Base-by-base conservation (phyloP, 1,140 invertebrate species). In the Tetramorium simillimum region DNA sequence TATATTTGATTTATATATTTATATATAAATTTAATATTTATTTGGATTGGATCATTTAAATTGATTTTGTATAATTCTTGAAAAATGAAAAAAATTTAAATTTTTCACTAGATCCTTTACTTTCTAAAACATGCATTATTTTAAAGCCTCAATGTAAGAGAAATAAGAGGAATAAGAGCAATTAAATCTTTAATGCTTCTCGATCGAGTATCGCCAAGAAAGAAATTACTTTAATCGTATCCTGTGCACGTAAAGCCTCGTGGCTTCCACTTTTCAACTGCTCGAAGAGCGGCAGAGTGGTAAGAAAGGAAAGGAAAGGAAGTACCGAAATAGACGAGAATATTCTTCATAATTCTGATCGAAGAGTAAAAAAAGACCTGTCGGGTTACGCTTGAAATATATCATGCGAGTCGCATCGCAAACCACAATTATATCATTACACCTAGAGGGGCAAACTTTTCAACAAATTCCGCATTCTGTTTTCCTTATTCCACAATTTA, bases 291-390 rank as follows among this genome's bases (percentile, higher is more conserved):
- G 37, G 33, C 9, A 12, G 40, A 69, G 37, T 67, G 40, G 37
- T 69, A 69, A 69, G 40, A 69, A 69, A 69, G 40, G 40, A 63
- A 63, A 63, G 62, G 62, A 69, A 69, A 69, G 65, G 65, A 69
- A 69, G 65, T 69, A 69, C 65, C 65, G 21, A 69, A 69, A 69
- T 69, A 69, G 65, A 69, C 12, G 65, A 69, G 65, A 69, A 69
- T 69, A 69, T 69, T 69, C 65, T 69, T 69, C 65, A 69, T 69
- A 69, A 69, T 46, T 69, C n/a, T n/a, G n/a, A 69, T 69, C 40
- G 65, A 69, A 40, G 37, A 67, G 65, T 46, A 69, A 69, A 69
- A 69, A 69, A 69, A 69, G 63, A 69, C 7, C 65, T 69, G n/a
- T 69, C 40, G 37, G 12, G 12, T 33, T 46, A 21, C n/a, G 65